Percentiles rank a stretch among this genome's conserved stretches.
Conservation (phyloP, 2,797 vertebrate genomes). For the Glossophaga mutica region DNA sequence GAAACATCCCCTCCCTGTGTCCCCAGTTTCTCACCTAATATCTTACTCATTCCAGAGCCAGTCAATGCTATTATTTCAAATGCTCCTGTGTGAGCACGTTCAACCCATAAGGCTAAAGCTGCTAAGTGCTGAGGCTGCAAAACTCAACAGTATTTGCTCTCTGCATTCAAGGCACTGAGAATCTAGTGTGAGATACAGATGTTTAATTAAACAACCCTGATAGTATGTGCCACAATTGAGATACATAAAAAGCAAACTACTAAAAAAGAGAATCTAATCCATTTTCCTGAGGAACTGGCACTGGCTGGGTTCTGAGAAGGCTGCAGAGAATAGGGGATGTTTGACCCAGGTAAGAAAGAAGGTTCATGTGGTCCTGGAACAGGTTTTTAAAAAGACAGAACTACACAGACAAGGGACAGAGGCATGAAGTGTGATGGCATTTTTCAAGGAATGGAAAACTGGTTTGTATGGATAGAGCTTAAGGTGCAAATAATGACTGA, state of each 20-base stretch:
- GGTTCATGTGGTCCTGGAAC: not conserved
- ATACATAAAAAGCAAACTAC: not conserved
- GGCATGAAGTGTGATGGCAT: not conserved
- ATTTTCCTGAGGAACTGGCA: not conserved
- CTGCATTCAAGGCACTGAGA: not conserved
- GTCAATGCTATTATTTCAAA: not conserved
- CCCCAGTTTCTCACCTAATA: not conserved
- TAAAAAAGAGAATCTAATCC: not conserved
- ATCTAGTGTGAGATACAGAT: not conserved
- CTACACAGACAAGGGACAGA: not conserved
- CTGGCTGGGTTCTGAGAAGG: not conserved
- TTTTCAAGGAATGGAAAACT: conserved; percentile 2
- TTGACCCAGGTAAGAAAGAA: not conserved
- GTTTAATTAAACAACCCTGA: not conserved
- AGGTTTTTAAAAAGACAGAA: not conserved
- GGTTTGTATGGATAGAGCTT: not conserved
- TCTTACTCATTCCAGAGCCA: not conserved
- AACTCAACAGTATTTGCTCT: not conserved
- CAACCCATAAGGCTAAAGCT: not conserved
- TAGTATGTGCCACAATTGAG: not conserved
- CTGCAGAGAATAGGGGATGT: not conserved
- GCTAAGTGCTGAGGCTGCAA: not conserved
- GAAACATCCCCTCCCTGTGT: not conserved
- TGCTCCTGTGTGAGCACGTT: not conserved
- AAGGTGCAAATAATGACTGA: not conserved